phyloP scores from a whole-genome alignment of 2,797 vertebrate species.

The Eulemur albifrons region DNA sequence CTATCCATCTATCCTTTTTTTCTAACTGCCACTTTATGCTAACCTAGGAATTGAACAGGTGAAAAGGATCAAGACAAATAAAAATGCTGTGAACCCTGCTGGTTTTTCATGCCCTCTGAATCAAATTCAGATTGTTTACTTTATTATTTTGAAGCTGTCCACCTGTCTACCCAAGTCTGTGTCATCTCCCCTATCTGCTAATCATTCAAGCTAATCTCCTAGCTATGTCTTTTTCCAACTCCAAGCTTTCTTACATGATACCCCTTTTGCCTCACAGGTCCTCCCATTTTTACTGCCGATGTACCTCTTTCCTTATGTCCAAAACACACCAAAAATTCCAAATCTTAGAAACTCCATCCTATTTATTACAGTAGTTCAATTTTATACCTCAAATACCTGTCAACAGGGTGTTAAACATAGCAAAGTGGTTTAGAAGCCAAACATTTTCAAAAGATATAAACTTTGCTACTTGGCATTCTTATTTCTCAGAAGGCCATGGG shows the following conservation, averaged over 20 bases:
- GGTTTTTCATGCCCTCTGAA: background rate
- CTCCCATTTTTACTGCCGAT: constrained; percentile 1
- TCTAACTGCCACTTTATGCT: background rate
- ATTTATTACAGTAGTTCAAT: constrained; percentile 9
- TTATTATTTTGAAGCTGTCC: constrained; percentile 18
- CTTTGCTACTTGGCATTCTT: constrained; percentile 24
- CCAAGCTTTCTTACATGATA: background rate
- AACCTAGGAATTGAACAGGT: constrained; percentile 24
- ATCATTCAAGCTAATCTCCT: background rate
- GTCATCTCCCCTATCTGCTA: background rate
- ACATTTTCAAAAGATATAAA: constrained; percentile 45
- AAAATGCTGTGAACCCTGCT: background rate
- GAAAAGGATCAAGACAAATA: constrained; percentile 9
- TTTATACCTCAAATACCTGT: constrained; percentile 47
- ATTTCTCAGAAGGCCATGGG: background rate
- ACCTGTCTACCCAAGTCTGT: background rate
- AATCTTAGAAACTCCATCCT: constrained; percentile 19
- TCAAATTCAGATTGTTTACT: constrained; percentile 35
- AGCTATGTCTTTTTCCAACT: background rate
- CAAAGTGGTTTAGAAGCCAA: constrained; percentile 34
- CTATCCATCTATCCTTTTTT: background rate
- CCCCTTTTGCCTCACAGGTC: constrained; percentile 23
- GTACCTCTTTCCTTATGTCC: background rate
- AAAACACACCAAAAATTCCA: background rate
- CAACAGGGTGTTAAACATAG: background rate